phyloP scores from a whole-genome alignment of 2,888 invertebrate species.

The Catocala sponsa region DNA sequence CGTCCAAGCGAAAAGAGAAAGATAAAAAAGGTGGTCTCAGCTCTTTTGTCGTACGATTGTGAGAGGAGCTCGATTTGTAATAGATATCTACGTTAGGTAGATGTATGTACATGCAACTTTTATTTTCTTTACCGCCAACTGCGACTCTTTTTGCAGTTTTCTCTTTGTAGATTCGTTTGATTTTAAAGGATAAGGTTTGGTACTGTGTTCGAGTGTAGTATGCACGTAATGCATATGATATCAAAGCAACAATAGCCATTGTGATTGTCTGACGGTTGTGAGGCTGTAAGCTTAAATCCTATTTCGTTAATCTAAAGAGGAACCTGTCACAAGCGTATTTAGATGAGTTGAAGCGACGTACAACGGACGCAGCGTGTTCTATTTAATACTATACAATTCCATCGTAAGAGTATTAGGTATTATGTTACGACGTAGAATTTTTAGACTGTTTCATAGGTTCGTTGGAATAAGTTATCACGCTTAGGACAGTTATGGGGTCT shows the following conservation, averaged over 20 bases:
- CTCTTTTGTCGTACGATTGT: constrained; percentile 68
- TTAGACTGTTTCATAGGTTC: too few relatives aligned
- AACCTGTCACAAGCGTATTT: constrained; percentile 12
- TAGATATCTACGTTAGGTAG: constrained; percentile 46
- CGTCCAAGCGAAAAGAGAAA: constrained; percentile 77
- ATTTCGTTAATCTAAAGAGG: constrained; percentile 12
- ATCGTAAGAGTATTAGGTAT: not conserved
- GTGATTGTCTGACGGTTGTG: constrained; percentile 5
- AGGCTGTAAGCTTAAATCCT: constrained; percentile 9
- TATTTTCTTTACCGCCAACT: constrained; percentile 32
- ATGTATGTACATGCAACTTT: constrained; percentile 35
- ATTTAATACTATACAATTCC: not conserved
- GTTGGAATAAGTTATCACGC: too few relatives aligned
- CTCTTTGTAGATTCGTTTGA: constrained; percentile 47
- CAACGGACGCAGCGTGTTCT: not conserved
- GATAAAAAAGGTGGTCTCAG: constrained; percentile 79
- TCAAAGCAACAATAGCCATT: constrained; percentile 3
- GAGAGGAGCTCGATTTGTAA: constrained; percentile 54
- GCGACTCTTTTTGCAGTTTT: constrained; percentile 29
- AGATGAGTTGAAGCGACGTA: constrained; percentile 1
- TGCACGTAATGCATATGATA: not conserved
- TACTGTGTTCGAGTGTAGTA: not conserved
- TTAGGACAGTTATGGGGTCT: too few relatives aligned
- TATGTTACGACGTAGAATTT: too few relatives aligned
- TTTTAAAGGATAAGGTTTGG: constrained; percentile 25